Conservation (phyloP, 2,888 invertebrate species). For the Dolichopus griseipennis region DNA sequence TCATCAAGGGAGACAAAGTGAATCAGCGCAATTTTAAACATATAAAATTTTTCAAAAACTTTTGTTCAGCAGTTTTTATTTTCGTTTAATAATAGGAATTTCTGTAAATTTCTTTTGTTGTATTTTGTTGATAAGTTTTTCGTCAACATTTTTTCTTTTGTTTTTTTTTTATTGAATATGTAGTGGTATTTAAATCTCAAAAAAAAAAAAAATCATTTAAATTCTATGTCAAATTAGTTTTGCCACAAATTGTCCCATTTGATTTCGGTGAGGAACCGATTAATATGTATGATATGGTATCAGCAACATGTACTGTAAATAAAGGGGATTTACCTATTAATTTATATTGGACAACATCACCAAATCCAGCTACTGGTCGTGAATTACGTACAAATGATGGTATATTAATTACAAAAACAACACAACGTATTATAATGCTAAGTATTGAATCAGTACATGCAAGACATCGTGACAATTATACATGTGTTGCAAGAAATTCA, state of each 20-base stretch:
- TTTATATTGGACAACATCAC: conserved; percentile 54
- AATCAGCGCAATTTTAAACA: no score
- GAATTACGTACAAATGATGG: conserved; percentile 51
- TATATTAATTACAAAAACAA: conserved; percentile 52
- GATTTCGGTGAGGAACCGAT: conserved; percentile 66
- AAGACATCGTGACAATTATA: conserved; percentile 65
- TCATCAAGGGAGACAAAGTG: no score
- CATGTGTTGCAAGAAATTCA: conserved; percentile 62
- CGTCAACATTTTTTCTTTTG: neutral
- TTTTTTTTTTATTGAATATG: neutral
- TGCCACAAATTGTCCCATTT: conserved; percentile 70
- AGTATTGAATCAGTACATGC: conserved; percentile 61
- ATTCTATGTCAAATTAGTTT: conserved; percentile 48
- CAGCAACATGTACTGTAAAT: conserved; percentile 60
- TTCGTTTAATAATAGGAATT: no score
- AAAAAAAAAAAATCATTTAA: neutral
- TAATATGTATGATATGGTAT: conserved; percentile 68
- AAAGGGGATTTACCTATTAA: conserved; percentile 74
- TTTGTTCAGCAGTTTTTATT: no score
- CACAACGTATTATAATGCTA: conserved; percentile 56
- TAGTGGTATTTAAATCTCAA: neutral
- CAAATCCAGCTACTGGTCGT: conserved; percentile 48
- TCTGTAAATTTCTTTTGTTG: no score
- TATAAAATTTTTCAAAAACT: no score
- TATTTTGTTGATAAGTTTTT: neutral